A percentile compares a stretch with the other conserved stretches of the same genome.
Conservation (phyloP, 2,113 vertebrate species). For the Ophthalmolycus amberensis region DNA sequence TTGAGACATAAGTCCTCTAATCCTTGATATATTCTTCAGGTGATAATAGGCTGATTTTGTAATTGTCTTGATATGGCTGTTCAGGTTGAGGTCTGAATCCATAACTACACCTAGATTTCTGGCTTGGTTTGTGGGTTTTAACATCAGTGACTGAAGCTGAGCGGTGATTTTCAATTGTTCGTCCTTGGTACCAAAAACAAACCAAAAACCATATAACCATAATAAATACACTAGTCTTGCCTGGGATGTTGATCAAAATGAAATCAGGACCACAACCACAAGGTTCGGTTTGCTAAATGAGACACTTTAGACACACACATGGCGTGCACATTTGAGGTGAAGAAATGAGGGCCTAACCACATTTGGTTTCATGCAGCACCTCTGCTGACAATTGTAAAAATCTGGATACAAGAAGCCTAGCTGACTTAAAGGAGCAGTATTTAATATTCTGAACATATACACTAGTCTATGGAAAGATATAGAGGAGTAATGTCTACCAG, state of each 20-base stretch:
- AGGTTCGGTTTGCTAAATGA: slow-evolving; percentile 64
- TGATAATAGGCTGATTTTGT: no score
- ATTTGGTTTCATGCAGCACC: slow-evolving; percentile 55
- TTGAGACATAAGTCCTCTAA: no score
- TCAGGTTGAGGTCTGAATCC: no score
- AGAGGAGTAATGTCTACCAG: neutral
- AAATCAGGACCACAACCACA: slow-evolving; percentile 74
- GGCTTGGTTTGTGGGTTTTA: no score
- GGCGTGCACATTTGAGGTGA: slow-evolving; percentile 70
- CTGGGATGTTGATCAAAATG: slow-evolving; percentile 72
- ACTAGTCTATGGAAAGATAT: neutral
- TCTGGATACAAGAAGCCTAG: slow-evolving; percentile 17
- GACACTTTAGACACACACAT: slow-evolving; percentile 67
- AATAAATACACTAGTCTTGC: slow-evolving; percentile 68
- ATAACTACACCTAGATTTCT: no score
- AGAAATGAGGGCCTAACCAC: slow-evolving; percentile 44
- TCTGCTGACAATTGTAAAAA: slow-evolving; percentile 40
- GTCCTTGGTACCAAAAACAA: no score
- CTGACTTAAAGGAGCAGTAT: neutral
- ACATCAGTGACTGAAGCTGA: no score
- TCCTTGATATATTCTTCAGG: no score
- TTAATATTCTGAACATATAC: neutral
- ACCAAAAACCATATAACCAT: slow-evolving; percentile 70
- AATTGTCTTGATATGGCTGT: no score
- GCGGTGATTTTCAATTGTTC: no score